phyloP scores from a whole-genome alignment of 2,797 vertebrate genomes.

The Macroramphosus scolopax region DNA sequence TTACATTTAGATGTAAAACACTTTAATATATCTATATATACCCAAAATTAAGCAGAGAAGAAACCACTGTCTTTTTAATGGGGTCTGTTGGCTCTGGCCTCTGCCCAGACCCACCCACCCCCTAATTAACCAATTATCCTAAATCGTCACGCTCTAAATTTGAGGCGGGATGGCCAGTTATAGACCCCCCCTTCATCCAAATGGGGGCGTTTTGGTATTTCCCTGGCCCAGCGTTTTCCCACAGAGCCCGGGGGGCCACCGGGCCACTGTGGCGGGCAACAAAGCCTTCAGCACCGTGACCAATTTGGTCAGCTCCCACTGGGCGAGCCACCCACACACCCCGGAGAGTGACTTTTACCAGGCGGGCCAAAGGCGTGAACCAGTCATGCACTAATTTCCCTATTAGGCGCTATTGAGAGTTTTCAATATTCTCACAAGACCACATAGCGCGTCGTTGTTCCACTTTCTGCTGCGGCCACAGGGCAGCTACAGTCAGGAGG shows the following conservation, averaged over 20 bases:
- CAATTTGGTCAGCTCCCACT: conserved; percentile 87
- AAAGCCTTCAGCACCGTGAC: conserved; percentile 88
- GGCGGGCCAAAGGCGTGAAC: conserved; percentile 83
- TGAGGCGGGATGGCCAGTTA: conserved; percentile 77
- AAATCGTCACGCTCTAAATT: conserved; percentile 88
- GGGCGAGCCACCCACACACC: conserved; percentile 82
- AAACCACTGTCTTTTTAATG: conserved; percentile 91
- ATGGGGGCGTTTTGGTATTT: conserved; percentile 79
- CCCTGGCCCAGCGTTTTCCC: conserved; percentile 83
- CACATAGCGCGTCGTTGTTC: conserved; percentile 81
- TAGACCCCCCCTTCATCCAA: conserved; percentile 57
- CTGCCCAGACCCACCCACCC: conserved; percentile 80
- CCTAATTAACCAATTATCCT: conserved; percentile 90
- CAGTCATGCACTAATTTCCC: conserved; percentile 91
- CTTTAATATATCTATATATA: too few relatives aligned
- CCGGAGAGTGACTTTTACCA: conserved; percentile 79
- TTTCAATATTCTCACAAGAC: conserved; percentile 86
- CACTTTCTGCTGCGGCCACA: conserved; percentile 35
- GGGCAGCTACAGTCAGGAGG: too few relatives aligned
- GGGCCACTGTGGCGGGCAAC: conserved; percentile 76
- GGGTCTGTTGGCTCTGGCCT: conserved; percentile 73
- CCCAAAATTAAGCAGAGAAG: conserved; percentile 56
- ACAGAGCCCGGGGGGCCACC: conserved; percentile 80
- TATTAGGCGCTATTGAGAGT: conserved; percentile 83
- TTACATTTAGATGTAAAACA: conserved; percentile 50